Evolutionary conservation across 2,797 vertebrate genomes (phyloP).

Genomic region (Trachurus trachurus): DNA sequence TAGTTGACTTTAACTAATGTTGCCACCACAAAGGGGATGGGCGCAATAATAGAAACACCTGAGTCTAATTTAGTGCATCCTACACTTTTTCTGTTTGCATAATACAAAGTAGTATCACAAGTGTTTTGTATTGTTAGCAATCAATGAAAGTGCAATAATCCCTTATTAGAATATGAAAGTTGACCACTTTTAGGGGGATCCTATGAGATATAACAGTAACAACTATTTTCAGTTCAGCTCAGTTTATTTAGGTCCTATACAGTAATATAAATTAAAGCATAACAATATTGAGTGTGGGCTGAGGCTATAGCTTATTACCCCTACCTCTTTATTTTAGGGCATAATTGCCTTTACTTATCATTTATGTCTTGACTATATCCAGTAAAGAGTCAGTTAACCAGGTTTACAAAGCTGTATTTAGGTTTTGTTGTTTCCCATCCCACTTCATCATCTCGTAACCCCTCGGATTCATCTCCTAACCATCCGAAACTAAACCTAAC

Average conservation of each 20-base stretch:
- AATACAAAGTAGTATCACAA: background rate
- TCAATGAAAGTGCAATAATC: too few relatives aligned
- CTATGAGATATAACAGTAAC: too few relatives aligned
- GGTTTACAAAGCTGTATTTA: background rate
- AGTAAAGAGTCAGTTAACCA: too few relatives aligned
- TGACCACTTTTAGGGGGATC: background rate
- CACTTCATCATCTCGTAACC: background rate
- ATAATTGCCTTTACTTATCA: background rate
- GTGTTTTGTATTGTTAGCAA: background rate
- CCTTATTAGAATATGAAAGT: background rate
- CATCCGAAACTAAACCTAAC: background rate
- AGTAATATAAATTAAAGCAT: too few relatives aligned
- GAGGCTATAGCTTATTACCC: too few relatives aligned
- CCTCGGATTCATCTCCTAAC: background rate
- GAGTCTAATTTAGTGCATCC: background rate
- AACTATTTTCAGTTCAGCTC: too few relatives aligned
- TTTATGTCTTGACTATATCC: too few relatives aligned
- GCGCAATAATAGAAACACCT: constrained; percentile 1
- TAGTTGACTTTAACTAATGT: background rate
- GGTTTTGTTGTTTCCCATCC: background rate
- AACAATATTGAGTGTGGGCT: too few relatives aligned
- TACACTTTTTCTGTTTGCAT: too few relatives aligned
- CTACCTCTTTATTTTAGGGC: background rate
- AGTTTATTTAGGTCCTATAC: too few relatives aligned
- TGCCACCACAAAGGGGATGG: background rate